These are phyloP conservation scores for Maniola hyperantus DNA, from an alignment of 2,888 invertebrate genomes.

Conservation along the genomic window DNA sequence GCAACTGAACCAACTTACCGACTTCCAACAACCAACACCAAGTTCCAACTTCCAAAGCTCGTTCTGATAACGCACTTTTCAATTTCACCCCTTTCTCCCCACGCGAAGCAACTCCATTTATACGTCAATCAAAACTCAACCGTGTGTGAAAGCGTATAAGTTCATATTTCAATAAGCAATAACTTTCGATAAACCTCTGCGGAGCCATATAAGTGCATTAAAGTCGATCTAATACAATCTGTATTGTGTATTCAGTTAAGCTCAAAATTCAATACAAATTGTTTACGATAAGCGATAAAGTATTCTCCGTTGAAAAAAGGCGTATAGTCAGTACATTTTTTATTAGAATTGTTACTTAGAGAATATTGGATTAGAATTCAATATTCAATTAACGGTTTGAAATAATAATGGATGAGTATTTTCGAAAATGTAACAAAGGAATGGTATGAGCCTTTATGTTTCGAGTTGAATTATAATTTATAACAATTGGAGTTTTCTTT, in stretches of 20 bases:
- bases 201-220: conserved; percentile 4
- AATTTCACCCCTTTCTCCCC: conserved; percentile 28
- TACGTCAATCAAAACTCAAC: conserved; percentile 30
- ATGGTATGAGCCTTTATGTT: conserved; percentile 32
- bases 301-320: conserved; percentile 3
- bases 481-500: conserved; percentile 36
- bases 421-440: conserved; percentile 35
- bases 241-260: conserved; percentile 14
- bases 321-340: neutral
- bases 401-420: conserved; percentile 26
- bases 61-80: conserved; percentile 24
- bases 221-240: conserved; percentile 22
- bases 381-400: neutral
- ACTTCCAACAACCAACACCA: conserved; percentile 1
- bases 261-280: conserved; percentile 30
- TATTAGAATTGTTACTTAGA: conserved; percentile 9
- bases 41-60: conserved; percentile 15
- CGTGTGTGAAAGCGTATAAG: conserved; percentile 18
- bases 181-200: conserved; percentile 20
- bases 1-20: neutral
- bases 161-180: conserved; percentile 29
- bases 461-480: conserved; percentile 38
- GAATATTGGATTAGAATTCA: conserved; percentile 2
- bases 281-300: conserved; percentile 26
- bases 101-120: conserved; percentile 12